Percentiles rank a stretch among this genome's conserved stretches.
These are phyloP conservation scores for Allolobophora icterica DNA, from an alignment of 2,888 invertebrate genomes.

Conservation along the genomic window DNA sequence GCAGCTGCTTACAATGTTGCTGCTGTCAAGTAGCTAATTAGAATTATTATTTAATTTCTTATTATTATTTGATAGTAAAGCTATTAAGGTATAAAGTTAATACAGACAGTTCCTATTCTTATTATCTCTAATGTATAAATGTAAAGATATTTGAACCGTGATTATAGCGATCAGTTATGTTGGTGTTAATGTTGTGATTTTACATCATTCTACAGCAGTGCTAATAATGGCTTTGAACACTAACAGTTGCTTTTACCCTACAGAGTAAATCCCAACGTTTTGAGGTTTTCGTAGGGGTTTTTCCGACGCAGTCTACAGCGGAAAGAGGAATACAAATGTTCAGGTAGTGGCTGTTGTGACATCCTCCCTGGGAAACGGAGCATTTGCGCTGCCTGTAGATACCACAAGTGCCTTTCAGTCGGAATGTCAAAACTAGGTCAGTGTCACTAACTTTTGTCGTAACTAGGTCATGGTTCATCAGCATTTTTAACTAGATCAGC, in stretches of 20 bases:
- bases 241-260: background rate
- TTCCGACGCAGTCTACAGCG: slow-evolving; percentile 60
- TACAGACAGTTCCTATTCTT: background rate
- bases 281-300: slow-evolving; percentile 55
- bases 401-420: slow-evolving; percentile 56
- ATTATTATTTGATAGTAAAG: background rate
- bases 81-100: background rate
- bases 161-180: background rate
- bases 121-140: background rate
- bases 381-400: slow-evolving; percentile 58
- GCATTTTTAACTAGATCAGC: slow-evolving; percentile 2
- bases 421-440: slow-evolving; percentile 63
- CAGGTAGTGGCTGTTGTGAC: slow-evolving; percentile 51
- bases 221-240: background rate
- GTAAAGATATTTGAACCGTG: no score
- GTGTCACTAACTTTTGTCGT: slow-evolving; percentile 32
- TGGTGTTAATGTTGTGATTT: slow-evolving; percentile 2
- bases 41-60: background rate
- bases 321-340: slow-evolving; percentile 56
- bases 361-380: slow-evolving; percentile 56
- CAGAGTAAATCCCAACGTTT: background rate
- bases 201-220: background rate
- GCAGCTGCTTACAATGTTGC: no score
- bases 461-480: background rate
- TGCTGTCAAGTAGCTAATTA: background rate